Percentiles rank a stretch among this genome's conserved stretches.
These are phyloP conservation scores for Phymanthus crucifer DNA, from an alignment of 92 coral and sea anemone genomes.

Conservation along the genomic window DNA sequence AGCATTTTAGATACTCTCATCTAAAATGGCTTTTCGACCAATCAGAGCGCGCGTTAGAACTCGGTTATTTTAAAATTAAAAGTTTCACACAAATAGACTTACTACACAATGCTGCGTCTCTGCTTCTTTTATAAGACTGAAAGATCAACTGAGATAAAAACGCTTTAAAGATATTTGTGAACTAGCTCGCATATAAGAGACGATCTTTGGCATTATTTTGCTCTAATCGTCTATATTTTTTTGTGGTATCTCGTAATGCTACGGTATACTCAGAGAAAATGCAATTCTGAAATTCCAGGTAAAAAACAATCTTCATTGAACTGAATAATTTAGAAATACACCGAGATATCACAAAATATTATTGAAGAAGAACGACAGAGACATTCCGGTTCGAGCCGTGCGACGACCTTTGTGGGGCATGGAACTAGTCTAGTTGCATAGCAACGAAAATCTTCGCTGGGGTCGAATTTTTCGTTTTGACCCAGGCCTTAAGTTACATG, in stretches of 20 bases:
- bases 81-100: background rate
- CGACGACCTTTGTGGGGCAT: background rate
- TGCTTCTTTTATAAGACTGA: background rate
- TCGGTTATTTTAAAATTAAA: too few relatives aligned
- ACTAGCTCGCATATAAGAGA: background rate
- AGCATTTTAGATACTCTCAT: background rate
- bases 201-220: background rate
- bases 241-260: background rate
- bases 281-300: background rate
- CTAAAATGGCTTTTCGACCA: too few relatives aligned
- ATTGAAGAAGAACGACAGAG: background rate
- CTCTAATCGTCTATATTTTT: background rate
- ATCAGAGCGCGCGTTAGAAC: too few relatives aligned
- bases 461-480: background rate
- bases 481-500: background rate
- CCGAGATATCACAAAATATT: background rate
- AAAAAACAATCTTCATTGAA: background rate
- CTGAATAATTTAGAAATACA: background rate
- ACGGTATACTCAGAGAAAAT: background rate
- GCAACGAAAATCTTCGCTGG: background rate
- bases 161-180: background rate
- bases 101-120: background rate
- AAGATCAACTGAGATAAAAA: background rate
- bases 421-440: background rate
- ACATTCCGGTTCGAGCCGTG: background rate